Base-by-base conservation (phyloP, 2,888 invertebrate species). In the Microchrysa polita region DNA sequence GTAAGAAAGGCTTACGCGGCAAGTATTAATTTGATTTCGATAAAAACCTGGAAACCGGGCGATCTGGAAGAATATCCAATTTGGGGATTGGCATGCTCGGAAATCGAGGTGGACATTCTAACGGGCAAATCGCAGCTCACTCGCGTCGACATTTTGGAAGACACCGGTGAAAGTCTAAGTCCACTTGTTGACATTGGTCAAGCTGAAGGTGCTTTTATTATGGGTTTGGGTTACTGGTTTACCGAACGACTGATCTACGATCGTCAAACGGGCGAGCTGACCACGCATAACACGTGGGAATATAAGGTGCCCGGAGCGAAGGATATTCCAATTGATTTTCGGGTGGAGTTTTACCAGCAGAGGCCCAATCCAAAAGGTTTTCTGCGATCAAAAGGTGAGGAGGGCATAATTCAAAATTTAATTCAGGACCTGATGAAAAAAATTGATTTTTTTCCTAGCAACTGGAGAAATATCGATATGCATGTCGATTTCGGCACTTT, bases 81-180 rank as follows among this genome's bases (percentile, higher is more conserved):
- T 74, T 91, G 88, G 79, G 91, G 89, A 9, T 86, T 87, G 0
- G 85, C 87, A 12, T 86, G 88, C 7, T 81, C 88, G 14, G 93
- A 93, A 83, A 87, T 92, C 0, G 92, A 92, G 82, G 82, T 93
- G 0, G 93, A 93, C 82, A 83, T 92, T 27, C 83, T 93, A 67
- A 92, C 92, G 1, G 93, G 93, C 4, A 90, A 92, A 79, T 88
- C 90, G 79, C 86, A 90, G 77, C 82, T 91, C 10, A 81, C 80
- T 20, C 86, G 91, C 79, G 90, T 90, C 0, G 92, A 92, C 82
- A 80, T 92, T 67, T 81, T 91, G n/a, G 91, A 91, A 81, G 92
- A 92, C 79, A 87, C 87, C 18, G 92, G 92, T 5, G 85, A 88
- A 74, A 90, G 90, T 81, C 83, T 92, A 76, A 69, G 40, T 40